Evolutionary conservation across 2,888 invertebrate genomes (phyloP), one percentile per base, ranked within the genome.

Genomic region (Steromphala cineraria): DNA sequence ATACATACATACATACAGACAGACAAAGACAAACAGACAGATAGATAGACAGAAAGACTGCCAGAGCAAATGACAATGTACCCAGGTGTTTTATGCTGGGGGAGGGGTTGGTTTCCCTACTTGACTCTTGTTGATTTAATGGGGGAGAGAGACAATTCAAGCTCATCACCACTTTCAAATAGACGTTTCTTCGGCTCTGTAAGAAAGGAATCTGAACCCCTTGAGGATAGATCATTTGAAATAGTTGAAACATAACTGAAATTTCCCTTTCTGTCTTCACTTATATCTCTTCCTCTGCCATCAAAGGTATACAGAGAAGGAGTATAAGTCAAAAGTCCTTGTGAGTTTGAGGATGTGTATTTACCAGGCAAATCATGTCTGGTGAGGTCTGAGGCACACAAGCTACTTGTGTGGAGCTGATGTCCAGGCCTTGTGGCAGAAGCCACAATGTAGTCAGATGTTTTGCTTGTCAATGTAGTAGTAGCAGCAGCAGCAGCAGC

Each of bases 181-280:
- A 90, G 87, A 81, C 89, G 84, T 81, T 89, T 89, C 82, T 90
- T 90, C 31, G 90, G 90, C 77, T 90, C 90, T 52, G 90, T 87
- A 3, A 89, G 81, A 81, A 87, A 88, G 0, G 89, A 89, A 67
- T 89, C 89, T 19, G 82, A 53, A n/a, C 52, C 62, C 21, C 31
- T 79, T 10, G 81, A 78, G 7, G 78, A 75, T n/a, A 56, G 46
- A 21, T 75, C 53, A 31, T 85, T 86, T 15, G 89, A 89, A 13
- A 84, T 82, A 82, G 88, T 89, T 13, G 90, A 90, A 21, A 88
- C 85, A 75, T 90, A 90, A 76, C 89, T 90, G 80, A 86, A 89
- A 81, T 87, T 87, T 74, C 84, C 83, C 40, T 36, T 78, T 53
- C 53, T 78, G 28, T 55, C n/a, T n/a, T 31, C 19, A 56, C 24